Evolutionary conservation across 2,797 vertebrate genomes (phyloP), one percentile per base, ranked within the genome.

Genomic region (Alectoris magna): DNA sequence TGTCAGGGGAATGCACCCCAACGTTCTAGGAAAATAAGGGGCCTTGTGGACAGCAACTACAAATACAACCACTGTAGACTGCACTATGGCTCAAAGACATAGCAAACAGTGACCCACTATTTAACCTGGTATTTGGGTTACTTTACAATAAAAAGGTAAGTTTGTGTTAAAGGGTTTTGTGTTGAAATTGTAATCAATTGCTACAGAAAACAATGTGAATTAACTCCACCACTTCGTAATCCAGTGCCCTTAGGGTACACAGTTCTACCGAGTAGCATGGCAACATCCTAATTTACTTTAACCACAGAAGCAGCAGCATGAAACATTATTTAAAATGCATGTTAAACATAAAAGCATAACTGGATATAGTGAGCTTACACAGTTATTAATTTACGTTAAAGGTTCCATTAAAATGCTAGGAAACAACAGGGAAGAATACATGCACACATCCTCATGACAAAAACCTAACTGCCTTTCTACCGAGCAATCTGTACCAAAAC

Each of bases 101-200:
- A 31, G 31, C 19, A 62, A 88, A 79, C 24, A 75, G 55, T 26
- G 36, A 83, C 18, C 34, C 16, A 23, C 15, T 56, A 49, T 48
- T 70, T 74, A 89, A 81, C 53, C 60, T 19, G 6, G 24, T 17
- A 56, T 53, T 84, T 86, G 69, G 53, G 34, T 66, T 84, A 46
- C 18, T 58, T 77, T 53, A 38, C 63, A 83, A 92, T 85, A 78
- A 88, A 88, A 88, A 79, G 22, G 14, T 17, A 93, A 88, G 18
- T 18, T 79, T 77, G 70, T 76, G 19, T 80, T 76, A 93, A 67
- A 15, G 62, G 44, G 62, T 70, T 93, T 92, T 87, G 82, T 48
- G 55, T 27, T 92, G 44, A 88, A 92, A 90, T 63, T 75, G 46
- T 72, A 88, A 90, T 77, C 85, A 74, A 83, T 22, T 93, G 49